Percentiles rank a stretch among this genome's conserved stretches.
phyloP scores from a whole-genome alignment of 1,140 invertebrate genomes.

The Drosophila truncata region DNA sequence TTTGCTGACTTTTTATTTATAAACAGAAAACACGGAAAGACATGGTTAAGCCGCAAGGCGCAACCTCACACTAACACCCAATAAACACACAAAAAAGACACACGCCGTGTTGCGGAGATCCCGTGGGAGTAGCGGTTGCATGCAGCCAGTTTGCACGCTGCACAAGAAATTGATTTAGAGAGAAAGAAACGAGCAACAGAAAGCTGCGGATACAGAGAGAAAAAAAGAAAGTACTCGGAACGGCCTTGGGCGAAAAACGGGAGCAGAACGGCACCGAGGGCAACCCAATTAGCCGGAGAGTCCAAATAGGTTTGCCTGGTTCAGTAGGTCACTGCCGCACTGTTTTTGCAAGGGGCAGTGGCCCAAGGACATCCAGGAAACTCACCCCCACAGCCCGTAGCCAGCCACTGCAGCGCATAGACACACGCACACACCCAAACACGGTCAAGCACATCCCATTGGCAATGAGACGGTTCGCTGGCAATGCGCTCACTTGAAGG shows the following conservation, averaged over 20 bases:
- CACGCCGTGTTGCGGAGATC: conserved; percentile 15
- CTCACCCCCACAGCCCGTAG: conserved; percentile 9
- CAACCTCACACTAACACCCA: conserved; percentile 30
- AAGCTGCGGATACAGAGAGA: conserved; percentile 32
- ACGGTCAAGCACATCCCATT: conserved; percentile 21
- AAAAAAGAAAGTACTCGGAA: conserved; percentile 70
- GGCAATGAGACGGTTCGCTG: conserved; percentile 73
- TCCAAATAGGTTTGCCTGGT: conserved; percentile 20
- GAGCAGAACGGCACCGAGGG: conserved; percentile 26
- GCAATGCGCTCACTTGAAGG: conserved; percentile 74
- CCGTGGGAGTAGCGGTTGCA: conserved; percentile 24
- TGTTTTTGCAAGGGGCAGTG: conserved; percentile 37
- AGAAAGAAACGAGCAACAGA: conserved; percentile 30
- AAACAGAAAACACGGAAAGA: conserved; percentile 51
- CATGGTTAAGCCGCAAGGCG: conserved; percentile 41
- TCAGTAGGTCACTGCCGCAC: conserved; percentile 60
- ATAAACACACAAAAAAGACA: conserved; percentile 8
- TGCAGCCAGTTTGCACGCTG: conserved; percentile 39
- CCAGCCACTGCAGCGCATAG: conserved; percentile 16
- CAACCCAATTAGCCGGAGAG: conserved; percentile 57
- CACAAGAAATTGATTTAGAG: conserved; percentile 61
- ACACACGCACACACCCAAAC: conserved; percentile 13
- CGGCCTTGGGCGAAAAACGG: conserved; percentile 57
- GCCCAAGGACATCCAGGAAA: conserved; percentile 55
- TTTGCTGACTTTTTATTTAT: conserved; percentile 51